phyloP scores from a whole-genome alignment of 1,140 invertebrate species.

The Diuraphis noxia region DNA sequence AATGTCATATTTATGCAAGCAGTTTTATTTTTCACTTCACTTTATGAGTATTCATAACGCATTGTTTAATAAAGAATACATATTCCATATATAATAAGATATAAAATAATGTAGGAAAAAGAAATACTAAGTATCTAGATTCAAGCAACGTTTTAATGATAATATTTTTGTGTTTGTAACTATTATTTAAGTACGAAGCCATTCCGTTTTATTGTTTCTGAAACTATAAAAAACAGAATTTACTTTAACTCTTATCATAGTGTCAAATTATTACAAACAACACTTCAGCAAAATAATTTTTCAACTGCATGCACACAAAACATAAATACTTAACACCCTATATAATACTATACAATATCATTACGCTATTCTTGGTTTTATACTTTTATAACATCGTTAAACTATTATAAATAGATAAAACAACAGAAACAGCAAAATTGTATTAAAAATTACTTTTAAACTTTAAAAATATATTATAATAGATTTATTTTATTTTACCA shows the following conservation, averaged over 20 bases:
- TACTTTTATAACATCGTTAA: background rate
- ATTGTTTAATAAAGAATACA: background rate
- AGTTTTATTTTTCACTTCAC: background rate
- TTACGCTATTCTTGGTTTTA: background rate
- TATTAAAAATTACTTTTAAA: background rate
- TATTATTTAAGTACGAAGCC: background rate
- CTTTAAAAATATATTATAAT: background rate
- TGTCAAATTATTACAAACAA: background rate
- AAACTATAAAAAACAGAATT: conserved; percentile 5
- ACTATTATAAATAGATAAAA: background rate
- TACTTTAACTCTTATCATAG: background rate
- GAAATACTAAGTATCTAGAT: background rate
- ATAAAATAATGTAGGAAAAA: background rate
- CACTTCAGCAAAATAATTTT: background rate
- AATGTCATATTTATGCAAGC: background rate
- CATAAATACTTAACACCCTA: background rate
- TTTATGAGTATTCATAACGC: background rate
- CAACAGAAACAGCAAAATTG: background rate
- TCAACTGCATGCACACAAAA: background rate
- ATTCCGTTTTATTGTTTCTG: background rate
- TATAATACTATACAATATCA: background rate
- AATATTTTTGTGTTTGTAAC: background rate
- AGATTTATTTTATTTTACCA: background rate
- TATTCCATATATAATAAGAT: background rate
- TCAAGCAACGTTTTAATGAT: background rate